Evolutionary conservation across 2,888 invertebrate species (phyloP).

Genomic region (Rotaria macrura): DNA sequence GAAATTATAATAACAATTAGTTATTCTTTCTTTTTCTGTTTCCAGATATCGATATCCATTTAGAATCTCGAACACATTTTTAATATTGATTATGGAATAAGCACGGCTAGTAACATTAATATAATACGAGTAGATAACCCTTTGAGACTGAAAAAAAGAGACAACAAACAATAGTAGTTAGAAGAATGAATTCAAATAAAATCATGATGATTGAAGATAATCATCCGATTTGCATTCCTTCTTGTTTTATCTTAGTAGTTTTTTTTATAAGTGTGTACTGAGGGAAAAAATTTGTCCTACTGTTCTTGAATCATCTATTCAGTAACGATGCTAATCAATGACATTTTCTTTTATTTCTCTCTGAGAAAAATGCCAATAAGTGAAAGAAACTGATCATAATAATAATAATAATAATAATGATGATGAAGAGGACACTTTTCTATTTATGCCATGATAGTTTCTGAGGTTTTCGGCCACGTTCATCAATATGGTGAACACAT

Average conservation of each 20-base stretch:
- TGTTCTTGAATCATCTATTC: background rate
- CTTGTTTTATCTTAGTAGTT: too few species aligned
- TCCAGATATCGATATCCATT: background rate
- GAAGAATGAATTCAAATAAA: background rate
- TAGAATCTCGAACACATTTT: background rate
- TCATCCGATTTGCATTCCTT: background rate
- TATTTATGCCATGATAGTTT: background rate
- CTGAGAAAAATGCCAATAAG: background rate
- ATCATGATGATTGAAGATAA: background rate
- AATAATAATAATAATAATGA: too few species aligned
- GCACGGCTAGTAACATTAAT: background rate
- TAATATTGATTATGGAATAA: background rate
- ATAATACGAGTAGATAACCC: background rate
- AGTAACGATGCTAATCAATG: background rate
- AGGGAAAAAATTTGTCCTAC: background rate
- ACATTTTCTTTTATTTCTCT: background rate
- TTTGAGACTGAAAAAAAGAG: background rate
- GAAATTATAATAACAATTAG: background rate
- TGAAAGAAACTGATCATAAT: background rate
- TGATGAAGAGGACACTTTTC: background rate
- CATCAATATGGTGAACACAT: slow-evolving; percentile 6
- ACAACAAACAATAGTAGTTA: background rate
- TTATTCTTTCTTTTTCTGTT: too few species aligned
- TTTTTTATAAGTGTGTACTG: background rate
- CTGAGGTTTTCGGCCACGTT: slow-evolving; percentile 10